These are phyloP conservation scores for Heloderma charlesbogerti DNA, from an alignment of 2,113 vertebrate genomes.

Conservation along the genomic window DNA sequence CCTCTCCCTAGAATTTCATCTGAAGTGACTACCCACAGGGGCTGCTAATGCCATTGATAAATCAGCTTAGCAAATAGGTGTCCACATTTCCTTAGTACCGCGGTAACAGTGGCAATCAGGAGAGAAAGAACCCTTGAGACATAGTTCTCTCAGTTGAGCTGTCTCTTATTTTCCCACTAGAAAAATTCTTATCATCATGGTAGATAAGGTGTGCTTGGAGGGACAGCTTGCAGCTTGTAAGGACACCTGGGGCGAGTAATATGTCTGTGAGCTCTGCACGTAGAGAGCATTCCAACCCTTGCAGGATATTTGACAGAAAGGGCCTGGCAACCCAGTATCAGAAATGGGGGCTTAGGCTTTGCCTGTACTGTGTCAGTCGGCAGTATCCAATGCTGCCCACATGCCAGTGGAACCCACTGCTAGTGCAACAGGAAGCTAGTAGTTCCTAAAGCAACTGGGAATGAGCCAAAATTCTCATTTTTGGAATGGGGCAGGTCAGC, in stretches of 20 bases:
- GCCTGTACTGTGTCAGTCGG: background rate
- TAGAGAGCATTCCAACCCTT: background rate
- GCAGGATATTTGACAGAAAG: background rate
- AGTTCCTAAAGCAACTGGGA: too few species aligned
- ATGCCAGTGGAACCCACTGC: too few species aligned
- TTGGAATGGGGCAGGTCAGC: too few species aligned
- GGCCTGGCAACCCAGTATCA: background rate
- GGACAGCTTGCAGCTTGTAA: background rate
- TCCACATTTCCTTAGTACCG: background rate
- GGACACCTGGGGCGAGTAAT: background rate
- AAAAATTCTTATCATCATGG: background rate
- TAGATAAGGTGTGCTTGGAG: background rate
- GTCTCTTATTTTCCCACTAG: background rate
- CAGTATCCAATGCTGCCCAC: too few species aligned
- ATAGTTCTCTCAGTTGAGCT: background rate
- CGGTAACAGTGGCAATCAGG: background rate
- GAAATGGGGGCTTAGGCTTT: background rate
- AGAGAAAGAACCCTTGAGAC: background rate
- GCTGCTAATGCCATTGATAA: constrained; percentile 60
- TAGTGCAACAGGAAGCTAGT: too few species aligned
- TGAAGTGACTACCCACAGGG: background rate
- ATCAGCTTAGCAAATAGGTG: constrained; percentile 25
- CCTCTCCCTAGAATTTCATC: background rate
- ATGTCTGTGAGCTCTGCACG: background rate
- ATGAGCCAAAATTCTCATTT: too few species aligned